phyloP scores from a whole-genome alignment of 2,113 vertebrate species.

The Paramisgurnus dabryanus region DNA sequence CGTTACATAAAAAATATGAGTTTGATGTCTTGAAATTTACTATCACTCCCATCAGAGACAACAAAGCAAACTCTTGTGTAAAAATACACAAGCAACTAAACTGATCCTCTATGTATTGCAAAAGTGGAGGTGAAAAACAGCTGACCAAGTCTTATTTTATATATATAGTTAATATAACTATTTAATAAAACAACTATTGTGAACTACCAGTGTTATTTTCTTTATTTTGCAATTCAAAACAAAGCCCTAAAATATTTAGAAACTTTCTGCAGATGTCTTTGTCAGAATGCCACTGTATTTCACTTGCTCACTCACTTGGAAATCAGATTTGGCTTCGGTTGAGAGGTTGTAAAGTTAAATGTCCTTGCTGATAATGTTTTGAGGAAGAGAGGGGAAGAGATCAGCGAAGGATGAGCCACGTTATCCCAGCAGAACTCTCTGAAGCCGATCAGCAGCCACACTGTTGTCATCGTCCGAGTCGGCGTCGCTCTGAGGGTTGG shows the following conservation, averaged over 20 bases:
- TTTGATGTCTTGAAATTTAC: not conserved
- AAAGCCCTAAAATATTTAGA: not conserved
- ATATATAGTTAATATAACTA: constrained; percentile 16
- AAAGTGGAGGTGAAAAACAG: constrained; percentile 31
- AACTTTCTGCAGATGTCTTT: constrained; percentile 10
- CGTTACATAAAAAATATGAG: not conserved
- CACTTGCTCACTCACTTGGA: constrained; percentile 23
- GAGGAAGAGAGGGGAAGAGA: constrained; percentile 11
- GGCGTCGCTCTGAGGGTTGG: constrained; percentile 91
- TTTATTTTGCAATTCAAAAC: not conserved
- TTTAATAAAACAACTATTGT: not conserved
- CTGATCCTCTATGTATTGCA: not conserved
- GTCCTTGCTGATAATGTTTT: constrained; percentile 35
- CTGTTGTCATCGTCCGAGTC: constrained; percentile 93
- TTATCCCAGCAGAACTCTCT: constrained; percentile 96
- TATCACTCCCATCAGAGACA: not conserved
- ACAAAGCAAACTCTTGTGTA: not conserved
- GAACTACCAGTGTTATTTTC: constrained; percentile 11
- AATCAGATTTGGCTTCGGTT: constrained; percentile 35
- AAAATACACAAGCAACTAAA: not conserved
- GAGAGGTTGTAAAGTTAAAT: constrained; percentile 26
- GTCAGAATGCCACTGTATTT: not conserved
- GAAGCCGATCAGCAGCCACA: constrained; percentile 87
- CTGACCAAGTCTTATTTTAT: constrained; percentile 2
- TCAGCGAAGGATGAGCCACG: not conserved